A percentile compares a stretch with the other conserved stretches of the same genome.
phyloP scores from a whole-genome alignment of 1,140 invertebrate species.

The Drosophila nannoptera region DNA sequence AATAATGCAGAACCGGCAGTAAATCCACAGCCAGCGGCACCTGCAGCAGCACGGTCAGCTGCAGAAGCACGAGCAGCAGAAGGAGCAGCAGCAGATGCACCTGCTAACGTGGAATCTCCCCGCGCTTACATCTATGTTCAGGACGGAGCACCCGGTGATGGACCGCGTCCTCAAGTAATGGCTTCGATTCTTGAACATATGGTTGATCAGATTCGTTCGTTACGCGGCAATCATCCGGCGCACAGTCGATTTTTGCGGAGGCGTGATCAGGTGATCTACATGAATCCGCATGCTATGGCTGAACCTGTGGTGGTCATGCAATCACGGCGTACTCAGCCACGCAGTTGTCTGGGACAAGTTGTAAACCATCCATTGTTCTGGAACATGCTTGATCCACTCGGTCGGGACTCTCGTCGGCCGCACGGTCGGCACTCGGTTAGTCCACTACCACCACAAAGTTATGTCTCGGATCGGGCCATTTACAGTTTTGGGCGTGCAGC shows the following conservation, averaged over 20 bases:
- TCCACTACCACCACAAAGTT: constrained; percentile 31
- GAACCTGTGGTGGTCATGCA: constrained; percentile 43
- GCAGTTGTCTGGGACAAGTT: constrained; percentile 61
- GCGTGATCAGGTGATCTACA: constrained; percentile 68
- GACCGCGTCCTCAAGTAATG: constrained; percentile 27
- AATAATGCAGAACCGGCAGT: constrained; percentile 20
- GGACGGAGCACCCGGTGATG: constrained; percentile 21
- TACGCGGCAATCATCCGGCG: constrained; percentile 58
- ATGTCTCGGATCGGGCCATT: constrained; percentile 72
- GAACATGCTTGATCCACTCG: constrained; percentile 71
- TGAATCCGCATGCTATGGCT: constrained; percentile 48
- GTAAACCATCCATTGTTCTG: constrained; percentile 71
- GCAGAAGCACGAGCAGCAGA: neutral
- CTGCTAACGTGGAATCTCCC: constrained; percentile 7
- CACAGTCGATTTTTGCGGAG: constrained; percentile 65
- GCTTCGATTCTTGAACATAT: constrained; percentile 50
- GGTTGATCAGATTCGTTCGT: constrained; percentile 34
- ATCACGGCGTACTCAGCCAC: constrained; percentile 38
- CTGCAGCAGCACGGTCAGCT: too few relatives aligned
- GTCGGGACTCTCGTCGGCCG: constrained; percentile 38
- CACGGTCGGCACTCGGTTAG: constrained; percentile 24
- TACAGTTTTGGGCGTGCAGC: constrained; percentile 69
- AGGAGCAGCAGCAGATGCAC: constrained; percentile 1
- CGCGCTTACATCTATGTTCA: constrained; percentile 56
- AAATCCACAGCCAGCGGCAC: constrained; percentile 1